Evolutionary conservation across 2,797 vertebrate genomes (phyloP).

Genomic region (Florisuga fusca): DNA sequence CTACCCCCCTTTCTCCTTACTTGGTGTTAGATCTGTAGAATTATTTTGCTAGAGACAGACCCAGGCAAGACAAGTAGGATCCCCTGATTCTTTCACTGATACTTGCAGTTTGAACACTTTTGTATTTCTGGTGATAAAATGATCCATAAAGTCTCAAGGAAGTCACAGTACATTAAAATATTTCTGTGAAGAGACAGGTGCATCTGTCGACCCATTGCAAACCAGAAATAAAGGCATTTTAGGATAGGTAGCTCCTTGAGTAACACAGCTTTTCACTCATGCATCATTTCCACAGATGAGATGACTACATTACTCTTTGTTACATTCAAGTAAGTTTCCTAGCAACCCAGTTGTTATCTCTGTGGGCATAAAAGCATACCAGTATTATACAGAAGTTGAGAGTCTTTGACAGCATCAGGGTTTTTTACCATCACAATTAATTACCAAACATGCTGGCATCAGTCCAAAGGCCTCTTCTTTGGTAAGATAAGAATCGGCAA

Average conservation of each 20-base stretch:
- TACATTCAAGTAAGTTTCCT: constrained; percentile 50
- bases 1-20: background rate
- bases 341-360: constrained; percentile 39
- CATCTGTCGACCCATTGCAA: background rate
- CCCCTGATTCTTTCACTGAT: background rate
- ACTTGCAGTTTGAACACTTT: background rate
- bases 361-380: constrained; percentile 11
- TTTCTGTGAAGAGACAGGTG: background rate
- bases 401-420: background rate
- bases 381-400: background rate
- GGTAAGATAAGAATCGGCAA: constrained; percentile 39
- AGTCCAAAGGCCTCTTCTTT: background rate
- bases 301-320: background rate
- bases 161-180: background rate
- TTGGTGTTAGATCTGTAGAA: background rate
- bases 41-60: background rate
- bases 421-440: constrained; percentile 43
- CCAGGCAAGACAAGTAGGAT: background rate
- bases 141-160: background rate
- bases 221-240: background rate
- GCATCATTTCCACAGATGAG: constrained; percentile 3
- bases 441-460: background rate
- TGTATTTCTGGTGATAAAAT: background rate
- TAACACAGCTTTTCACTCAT: background rate
- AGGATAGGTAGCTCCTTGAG: background rate